Conservation (phyloP, 2,888 invertebrate genomes). For the Synergus gifuensis region DNA sequence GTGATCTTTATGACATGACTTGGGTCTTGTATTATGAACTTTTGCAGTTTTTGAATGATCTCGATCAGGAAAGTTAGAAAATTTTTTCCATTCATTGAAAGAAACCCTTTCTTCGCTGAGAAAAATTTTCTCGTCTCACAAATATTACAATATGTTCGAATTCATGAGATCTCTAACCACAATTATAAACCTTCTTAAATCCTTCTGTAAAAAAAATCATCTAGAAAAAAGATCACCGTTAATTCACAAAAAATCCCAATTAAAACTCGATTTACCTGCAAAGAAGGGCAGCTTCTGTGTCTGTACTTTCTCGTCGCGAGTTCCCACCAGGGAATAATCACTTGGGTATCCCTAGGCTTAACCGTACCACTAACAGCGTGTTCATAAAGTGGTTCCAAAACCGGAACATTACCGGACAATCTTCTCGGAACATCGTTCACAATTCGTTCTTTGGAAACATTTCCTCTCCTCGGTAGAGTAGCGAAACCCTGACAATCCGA, state of each 20-base stretch:
- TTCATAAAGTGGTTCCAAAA: slow-evolving; percentile 77
- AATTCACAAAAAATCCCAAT: neutral
- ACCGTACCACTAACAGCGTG: slow-evolving; percentile 76
- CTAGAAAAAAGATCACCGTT: neutral
- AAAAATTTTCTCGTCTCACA: too few species aligned
- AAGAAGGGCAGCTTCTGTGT: slow-evolving; percentile 89
- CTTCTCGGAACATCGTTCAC: slow-evolving; percentile 64
- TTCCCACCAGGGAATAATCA: slow-evolving; percentile 90
- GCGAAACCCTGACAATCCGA: slow-evolving; percentile 57
- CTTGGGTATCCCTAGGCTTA: slow-evolving; percentile 64
- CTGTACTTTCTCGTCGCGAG: slow-evolving; percentile 89
- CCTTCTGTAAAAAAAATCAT: too few species aligned
- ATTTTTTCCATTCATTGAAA: slow-evolving; percentile 12
- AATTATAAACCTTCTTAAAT: too few species aligned
- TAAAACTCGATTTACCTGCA: slow-evolving; percentile 80
- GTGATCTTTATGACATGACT: slow-evolving; percentile 5
- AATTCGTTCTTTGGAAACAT: slow-evolving; percentile 62
- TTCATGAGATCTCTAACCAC: too few species aligned
- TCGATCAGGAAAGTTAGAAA: slow-evolving; percentile 24
- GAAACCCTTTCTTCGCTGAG: neutral
- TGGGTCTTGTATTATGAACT: neutral
- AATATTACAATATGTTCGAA: too few species aligned
- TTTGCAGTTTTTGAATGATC: slow-evolving; percentile 27
- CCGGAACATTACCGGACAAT: slow-evolving; percentile 69
- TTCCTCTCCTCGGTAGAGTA: slow-evolving; percentile 69